A percentile compares a stretch with the other conserved stretches of the same genome.
Evolutionary conservation across 1,140 invertebrate genomes (phyloP).

Genomic region (Drosophila ficusphila): DNA sequence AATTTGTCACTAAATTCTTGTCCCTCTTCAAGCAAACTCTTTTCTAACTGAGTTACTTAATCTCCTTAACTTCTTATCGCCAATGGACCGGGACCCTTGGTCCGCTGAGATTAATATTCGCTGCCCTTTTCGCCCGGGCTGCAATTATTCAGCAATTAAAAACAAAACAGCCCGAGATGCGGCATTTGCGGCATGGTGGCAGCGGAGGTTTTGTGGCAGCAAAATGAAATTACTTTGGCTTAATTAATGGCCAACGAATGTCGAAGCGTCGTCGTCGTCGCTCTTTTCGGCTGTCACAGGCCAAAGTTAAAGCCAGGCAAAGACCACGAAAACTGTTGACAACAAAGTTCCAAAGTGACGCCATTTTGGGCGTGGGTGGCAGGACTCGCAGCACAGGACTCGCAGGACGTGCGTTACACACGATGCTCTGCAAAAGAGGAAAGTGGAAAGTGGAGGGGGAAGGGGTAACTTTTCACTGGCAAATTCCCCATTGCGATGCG

Average conservation of each 20-base stretch:
- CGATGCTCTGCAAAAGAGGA: no score
- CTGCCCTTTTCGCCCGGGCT: conserved; percentile 10
- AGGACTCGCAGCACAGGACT: conserved; percentile 7
- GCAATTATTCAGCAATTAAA: conserved; percentile 79
- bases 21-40: not conserved
- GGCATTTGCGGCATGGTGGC: not conserved
- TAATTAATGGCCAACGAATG: conserved; percentile 77
- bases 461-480: conserved; percentile 65
- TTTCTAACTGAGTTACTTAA: conserved; percentile 16
- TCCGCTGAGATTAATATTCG: conserved; percentile 12
- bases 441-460: conserved; percentile 19
- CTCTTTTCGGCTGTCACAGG: conserved; percentile 22
- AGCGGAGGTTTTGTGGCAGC: conserved; percentile 5
- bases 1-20: conserved; percentile 4
- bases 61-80: conserved; percentile 14
- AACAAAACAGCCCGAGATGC: conserved; percentile 47
- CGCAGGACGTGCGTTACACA: conserved; percentile 53
- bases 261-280: conserved; percentile 50
- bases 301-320: conserved; percentile 64
- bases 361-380: conserved; percentile 6
- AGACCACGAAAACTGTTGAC: conserved; percentile 74
- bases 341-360: conserved; percentile 64
- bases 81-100: conserved; percentile 2
- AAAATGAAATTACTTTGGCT: conserved; percentile 69
- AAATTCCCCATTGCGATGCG: conserved; percentile 53